These are phyloP conservation scores for Phymastichus coffea DNA, from an alignment of 1,140 invertebrate species.

Conservation along the genomic window DNA sequence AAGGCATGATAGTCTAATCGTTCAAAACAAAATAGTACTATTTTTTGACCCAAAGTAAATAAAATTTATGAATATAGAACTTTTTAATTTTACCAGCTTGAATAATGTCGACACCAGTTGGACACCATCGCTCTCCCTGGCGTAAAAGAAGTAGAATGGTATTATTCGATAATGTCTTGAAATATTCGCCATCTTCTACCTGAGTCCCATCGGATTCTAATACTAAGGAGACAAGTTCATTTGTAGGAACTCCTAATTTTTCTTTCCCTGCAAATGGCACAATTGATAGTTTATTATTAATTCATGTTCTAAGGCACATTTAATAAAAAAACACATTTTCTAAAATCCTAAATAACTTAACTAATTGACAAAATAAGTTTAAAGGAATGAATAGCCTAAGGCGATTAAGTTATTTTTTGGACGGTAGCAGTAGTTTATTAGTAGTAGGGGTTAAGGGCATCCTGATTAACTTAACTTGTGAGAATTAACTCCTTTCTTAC, in stretches of 20 bases:
- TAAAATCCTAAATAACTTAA: too few relatives aligned
- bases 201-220: constrained; percentile 93
- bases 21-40: too few relatives aligned
- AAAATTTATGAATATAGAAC: too few relatives aligned
- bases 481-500: too few relatives aligned
- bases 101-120: constrained; percentile 87
- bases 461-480: too few relatives aligned
- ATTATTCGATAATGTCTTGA: constrained; percentile 86
- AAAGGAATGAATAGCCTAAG: too few relatives aligned
- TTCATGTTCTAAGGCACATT: constrained; percentile 14
- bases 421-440: too few relatives aligned
- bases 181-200: constrained; percentile 93
- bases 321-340: too few relatives aligned
- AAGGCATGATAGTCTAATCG: too few relatives aligned
- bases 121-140: constrained; percentile 87
- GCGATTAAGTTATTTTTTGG: too few relatives aligned
- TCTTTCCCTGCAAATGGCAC: constrained; percentile 74
- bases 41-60: too few relatives aligned
- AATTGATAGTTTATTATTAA: background rate
- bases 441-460: too few relatives aligned
- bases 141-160: constrained; percentile 85
- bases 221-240: constrained; percentile 82
- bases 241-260: constrained; percentile 81
- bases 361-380: background rate
- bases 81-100: constrained; percentile 89